Evolutionary conservation across 2,888 invertebrate species (phyloP), one percentile per base, ranked within the genome.

Genomic region (Chironomus tentans): DNA sequence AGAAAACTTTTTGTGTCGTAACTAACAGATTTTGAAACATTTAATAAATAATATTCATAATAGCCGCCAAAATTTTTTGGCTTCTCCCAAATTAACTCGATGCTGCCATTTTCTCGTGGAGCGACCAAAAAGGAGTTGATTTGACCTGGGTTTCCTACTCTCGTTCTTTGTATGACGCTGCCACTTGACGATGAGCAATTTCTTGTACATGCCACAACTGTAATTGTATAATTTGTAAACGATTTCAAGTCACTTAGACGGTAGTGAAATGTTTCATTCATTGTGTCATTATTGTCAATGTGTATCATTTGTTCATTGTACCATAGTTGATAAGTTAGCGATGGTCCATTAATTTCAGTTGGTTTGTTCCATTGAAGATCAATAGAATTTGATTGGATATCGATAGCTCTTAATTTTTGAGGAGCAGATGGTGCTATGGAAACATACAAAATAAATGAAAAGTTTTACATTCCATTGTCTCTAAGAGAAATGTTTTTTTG

Each of bases 311-410:
- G n/a, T 7, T 76, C 76, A 10, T 76, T 76, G 38, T 38, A 76
- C 76, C 76, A 76, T 1, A 76, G 18, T 47, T 76, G 69, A 69
- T 76, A 76, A 18, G 68, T 69, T 5, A 76, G 24, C 18, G 69
- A 24, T 50, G 24, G 68, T 3, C 76, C 76, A 48, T 76, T 76
- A 28, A 76, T 22, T 50, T 76, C 76, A 2, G 24, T 18, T 18
- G 76, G 76, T n/a, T 18, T n/a, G 1, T 69, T 13, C 76, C 76
- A 76, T 18, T 21, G 15, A 12, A 76, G 61, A 12, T 15, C 24
- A 21, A 76, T 56, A 56, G 69, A 68, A 4, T 48, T 68, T 4
- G 46, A n/a, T 2, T 38, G 12, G 12, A 69, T 15, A 13, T 48
- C 15, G 3, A 76, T n/a, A 15, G 28, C 21, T 13, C n/a, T 24